Conservation (phyloP, 2,113 vertebrate species). For the Peromyscus californicus region DNA sequence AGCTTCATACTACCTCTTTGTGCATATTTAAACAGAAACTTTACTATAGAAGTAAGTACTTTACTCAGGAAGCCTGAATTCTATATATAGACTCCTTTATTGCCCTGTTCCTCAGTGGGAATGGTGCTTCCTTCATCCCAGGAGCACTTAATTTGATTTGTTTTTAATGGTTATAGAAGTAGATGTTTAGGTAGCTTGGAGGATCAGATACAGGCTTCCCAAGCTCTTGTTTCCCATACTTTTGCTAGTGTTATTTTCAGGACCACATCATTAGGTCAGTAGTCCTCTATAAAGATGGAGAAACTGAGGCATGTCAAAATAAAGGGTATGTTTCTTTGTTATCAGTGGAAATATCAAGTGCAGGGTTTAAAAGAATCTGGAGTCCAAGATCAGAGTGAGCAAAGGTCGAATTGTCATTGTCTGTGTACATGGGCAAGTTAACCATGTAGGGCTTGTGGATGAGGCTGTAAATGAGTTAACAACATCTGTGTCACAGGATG, state of each 20-base stretch:
- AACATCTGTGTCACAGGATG: not conserved
- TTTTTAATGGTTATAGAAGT: constrained; percentile 15
- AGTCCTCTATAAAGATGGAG: constrained; percentile 31
- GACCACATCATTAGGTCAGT: constrained; percentile 22
- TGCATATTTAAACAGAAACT: constrained; percentile 60
- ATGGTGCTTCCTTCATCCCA: not conserved
- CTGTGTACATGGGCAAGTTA: not conserved
- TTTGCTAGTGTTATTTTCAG: constrained; percentile 54
- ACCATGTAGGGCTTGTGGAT: not conserved
- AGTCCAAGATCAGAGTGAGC: not conserved
- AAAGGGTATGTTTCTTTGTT: not conserved
- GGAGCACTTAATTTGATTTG: not conserved
- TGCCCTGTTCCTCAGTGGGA: not conserved
- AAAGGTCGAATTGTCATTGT: not conserved
- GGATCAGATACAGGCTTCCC: constrained; percentile 25
- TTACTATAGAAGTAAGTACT: not conserved
- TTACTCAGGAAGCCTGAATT: constrained; percentile 51
- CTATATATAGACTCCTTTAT: constrained; percentile 66
- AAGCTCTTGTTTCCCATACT: not conserved
- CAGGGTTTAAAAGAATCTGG: not conserved
- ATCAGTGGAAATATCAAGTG: not conserved
- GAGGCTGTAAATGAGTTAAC: not conserved
- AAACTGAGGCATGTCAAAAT: constrained; percentile 51
- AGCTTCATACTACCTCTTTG: not conserved
- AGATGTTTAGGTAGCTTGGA: not conserved